A percentile compares a stretch with the other conserved stretches of the same genome.
phyloP scores from a whole-genome alignment of 1,140 invertebrate species.

The Pseudomyrmex pallidus region DNA sequence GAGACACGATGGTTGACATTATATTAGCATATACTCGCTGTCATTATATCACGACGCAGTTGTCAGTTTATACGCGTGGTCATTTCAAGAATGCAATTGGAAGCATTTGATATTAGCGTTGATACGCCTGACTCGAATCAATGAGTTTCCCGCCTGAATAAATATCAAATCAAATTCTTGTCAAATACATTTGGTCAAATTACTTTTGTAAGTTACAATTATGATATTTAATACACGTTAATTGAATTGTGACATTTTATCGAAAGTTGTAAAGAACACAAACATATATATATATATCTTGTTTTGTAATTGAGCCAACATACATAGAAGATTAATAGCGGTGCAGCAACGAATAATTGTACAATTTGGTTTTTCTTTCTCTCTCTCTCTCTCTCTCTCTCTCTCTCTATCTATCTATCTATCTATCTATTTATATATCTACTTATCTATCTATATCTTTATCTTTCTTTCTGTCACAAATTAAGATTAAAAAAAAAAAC shows the following conservation, averaged over 20 bases:
- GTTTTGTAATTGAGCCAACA: neutral
- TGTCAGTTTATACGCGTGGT: conserved; percentile 21
- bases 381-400: no score
- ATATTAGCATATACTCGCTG: neutral
- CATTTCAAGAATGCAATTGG: conserved; percentile 32
- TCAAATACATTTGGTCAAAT: conserved; percentile 9
- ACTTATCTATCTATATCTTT: no score
- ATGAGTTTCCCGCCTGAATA: neutral
- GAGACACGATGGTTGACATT: conserved; percentile 18
- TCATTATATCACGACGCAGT: neutral
- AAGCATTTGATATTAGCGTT: conserved; percentile 12
- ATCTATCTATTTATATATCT: no score
- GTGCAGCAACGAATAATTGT: conserved; percentile 6
- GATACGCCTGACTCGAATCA: conserved; percentile 5
- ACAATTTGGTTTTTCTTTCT: neutral
- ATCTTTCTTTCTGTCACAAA: neutral
- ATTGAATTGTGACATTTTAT: neutral
- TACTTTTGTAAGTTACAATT: conserved; percentile 5
- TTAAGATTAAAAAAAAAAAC: conserved; percentile 42
- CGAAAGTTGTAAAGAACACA: neutral
- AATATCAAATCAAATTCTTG: conserved; percentile 9
- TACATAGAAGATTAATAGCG: conserved; percentile 6
- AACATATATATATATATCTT: neutral
- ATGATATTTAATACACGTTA: conserved; percentile 12
- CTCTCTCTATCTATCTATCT: no score